Conservation (phyloP, 2,113 vertebrate species). For the Coptodon bakossiorum region DNA sequence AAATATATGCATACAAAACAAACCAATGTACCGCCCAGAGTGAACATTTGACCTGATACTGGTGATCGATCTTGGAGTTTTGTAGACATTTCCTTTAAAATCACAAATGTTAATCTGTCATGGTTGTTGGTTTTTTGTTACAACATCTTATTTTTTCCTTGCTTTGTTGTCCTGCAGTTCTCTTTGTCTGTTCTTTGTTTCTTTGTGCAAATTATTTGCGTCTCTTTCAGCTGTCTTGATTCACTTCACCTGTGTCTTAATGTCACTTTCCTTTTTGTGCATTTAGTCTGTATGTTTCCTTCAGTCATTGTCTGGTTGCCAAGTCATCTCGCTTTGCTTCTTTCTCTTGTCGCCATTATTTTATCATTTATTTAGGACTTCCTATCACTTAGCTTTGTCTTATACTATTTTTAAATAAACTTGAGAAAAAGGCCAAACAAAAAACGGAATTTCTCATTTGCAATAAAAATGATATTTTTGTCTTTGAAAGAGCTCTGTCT, state of each 20-base stretch:
- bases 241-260: neutral
- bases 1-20: neutral
- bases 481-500: neutral
- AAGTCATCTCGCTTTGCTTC: neutral
- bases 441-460: neutral
- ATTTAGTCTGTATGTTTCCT: neutral
- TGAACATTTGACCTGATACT: neutral
- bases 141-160: neutral
- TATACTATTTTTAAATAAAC: neutral
- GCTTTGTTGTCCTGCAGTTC: neutral
- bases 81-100: neutral
- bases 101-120: neutral
- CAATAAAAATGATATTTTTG: neutral
- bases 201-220: neutral
- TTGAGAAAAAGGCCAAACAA: neutral
- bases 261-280: neutral
- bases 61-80: fast-evolving
- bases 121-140: neutral
- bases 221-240: neutral
- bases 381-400: neutral
- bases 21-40: neutral
- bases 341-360: neutral
- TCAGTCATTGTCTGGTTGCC: neutral
- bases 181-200: neutral
- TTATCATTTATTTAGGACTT: neutral